Evolutionary conservation across 2,113 vertebrate species (phyloP).

Genomic region (Daboia siamensis): DNA sequence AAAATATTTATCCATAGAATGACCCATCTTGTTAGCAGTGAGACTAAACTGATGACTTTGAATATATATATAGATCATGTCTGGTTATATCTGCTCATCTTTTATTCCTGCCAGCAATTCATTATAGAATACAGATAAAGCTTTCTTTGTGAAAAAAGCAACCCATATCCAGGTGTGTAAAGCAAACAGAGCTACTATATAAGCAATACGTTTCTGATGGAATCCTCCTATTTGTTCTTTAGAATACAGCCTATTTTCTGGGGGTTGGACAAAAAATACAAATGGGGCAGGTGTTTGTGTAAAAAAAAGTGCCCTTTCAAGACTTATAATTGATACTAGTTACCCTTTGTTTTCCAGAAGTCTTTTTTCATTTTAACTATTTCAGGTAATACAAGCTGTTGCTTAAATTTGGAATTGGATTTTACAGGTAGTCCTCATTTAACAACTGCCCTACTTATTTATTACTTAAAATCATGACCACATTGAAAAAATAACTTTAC

Average conservation of each 20-base stretch:
- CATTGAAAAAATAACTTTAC: not conserved
- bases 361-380: not conserved
- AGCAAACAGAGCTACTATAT: not conserved
- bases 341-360: not conserved
- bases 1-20: constrained; percentile 26
- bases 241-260: not conserved
- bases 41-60: constrained; percentile 9
- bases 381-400: not conserved
- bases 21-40: not conserved
- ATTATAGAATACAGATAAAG: not conserved
- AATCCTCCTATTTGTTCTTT: not conserved
- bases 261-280: not conserved
- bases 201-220: not conserved
- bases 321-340: not conserved
- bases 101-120: not conserved
- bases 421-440: not conserved
- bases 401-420: not conserved
- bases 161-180: not conserved
- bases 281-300: not conserved
- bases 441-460: not conserved
- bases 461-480: not conserved
- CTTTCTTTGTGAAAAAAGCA: not conserved
- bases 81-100: not conserved
- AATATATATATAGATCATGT: not conserved
- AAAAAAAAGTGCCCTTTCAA: not conserved